Conservation (phyloP, 2,888 invertebrate species). For the Oscheius sp. region DNA sequence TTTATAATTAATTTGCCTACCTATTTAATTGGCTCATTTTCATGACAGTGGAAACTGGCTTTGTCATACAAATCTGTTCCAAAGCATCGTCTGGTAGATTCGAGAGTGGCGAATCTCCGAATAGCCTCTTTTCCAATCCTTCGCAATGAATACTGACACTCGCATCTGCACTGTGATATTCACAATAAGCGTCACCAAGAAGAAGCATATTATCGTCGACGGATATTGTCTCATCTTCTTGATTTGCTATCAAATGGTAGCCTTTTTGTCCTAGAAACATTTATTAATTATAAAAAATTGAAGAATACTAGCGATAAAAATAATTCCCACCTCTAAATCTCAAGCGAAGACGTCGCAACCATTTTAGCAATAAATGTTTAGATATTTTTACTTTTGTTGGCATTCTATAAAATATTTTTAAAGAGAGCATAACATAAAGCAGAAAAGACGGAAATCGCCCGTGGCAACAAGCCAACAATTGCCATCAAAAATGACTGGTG, state of each 20-base stretch:
- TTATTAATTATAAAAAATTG: background rate
- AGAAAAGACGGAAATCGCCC: no score
- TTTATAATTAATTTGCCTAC: no score
- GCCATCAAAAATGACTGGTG: no score
- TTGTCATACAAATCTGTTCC: constrained; percentile 1
- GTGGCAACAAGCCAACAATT: no score
- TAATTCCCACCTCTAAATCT: background rate
- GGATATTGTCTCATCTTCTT: constrained; percentile 18
- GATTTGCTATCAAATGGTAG: constrained; percentile 22
- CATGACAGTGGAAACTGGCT: constrained; percentile 14
- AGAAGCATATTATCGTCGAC: constrained; percentile 7
- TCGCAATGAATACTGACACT: constrained; percentile 28
- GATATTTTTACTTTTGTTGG: constrained; percentile 12
- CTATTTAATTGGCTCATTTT: constrained; percentile 21
- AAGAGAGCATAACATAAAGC: background rate
- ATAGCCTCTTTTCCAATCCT: constrained; percentile 5
- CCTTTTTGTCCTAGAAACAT: constrained; percentile 22
- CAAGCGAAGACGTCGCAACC: constrained; percentile 4
- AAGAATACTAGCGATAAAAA: background rate
- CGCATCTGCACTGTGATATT: constrained; percentile 20
- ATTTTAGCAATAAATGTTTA: constrained; percentile 17
- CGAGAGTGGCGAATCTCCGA: constrained; percentile 11
- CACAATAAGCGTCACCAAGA: constrained; percentile 25
- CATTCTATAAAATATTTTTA: background rate
- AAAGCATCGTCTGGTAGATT: constrained; percentile 1